Evolutionary conservation across 1,140 invertebrate species (phyloP).

Genomic region (Reticulitermes speratus): DNA sequence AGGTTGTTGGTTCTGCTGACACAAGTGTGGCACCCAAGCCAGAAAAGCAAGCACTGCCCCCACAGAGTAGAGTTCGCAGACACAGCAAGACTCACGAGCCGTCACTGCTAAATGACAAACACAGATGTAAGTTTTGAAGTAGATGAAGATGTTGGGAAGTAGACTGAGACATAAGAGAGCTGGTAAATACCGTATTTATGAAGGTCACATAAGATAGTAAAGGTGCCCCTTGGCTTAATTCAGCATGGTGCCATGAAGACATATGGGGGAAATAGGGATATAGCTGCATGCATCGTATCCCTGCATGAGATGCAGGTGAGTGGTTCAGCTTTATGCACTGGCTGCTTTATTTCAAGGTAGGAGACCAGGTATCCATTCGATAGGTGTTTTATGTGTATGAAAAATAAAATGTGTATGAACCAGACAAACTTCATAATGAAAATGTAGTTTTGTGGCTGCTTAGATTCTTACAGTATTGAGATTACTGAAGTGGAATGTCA

Average conservation of each 20-base stretch:
- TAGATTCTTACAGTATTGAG: no score
- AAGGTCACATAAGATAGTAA: neutral
- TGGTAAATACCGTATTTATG: neutral
- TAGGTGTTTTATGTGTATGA: no score
- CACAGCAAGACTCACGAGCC: neutral
- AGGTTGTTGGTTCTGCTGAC: neutral
- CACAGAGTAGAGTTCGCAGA: neutral
- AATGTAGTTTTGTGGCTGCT: no score
- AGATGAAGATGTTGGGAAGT: neutral
- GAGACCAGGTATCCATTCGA: no score
- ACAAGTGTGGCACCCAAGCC: neutral
- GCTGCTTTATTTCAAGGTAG: no score
- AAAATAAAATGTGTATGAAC: no score
- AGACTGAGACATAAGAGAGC: no score
- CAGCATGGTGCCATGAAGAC: neutral
- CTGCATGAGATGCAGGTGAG: neutral
- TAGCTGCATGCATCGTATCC: no score
- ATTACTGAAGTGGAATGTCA: no score
- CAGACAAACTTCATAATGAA: no score
- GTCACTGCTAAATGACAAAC: neutral
- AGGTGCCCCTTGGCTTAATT: neutral
- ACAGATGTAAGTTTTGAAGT: neutral
- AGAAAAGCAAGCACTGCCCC: neutral
- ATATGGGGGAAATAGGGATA: neutral
- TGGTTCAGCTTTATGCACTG: no score